Evolutionary conservation across 1,140 invertebrate genomes (phyloP), one percentile per base, ranked within the genome.

Genomic region (Mya arenaria): DNA sequence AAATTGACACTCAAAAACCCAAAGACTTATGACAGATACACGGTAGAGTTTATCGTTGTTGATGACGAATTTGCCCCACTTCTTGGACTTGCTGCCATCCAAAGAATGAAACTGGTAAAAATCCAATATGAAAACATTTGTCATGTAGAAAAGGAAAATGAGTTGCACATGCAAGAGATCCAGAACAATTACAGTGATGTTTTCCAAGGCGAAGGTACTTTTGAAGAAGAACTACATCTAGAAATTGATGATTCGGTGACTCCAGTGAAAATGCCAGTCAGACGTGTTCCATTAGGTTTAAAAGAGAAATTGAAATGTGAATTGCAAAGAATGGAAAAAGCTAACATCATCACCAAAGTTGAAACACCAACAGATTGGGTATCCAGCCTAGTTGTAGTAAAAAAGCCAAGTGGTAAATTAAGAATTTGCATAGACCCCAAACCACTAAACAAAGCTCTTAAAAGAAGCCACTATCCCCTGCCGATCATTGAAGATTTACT

Each of bases 281-380:
- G 58, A 60, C 28, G 58, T 23, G 19, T 60, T 10, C 58, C 41
- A 19, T 48, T 48, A 48, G 37, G 83, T 10, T 2, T 86, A 0
- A 71, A 79, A 32, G 28, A 36, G n/a, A 62, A 56, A 1, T 25
- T 83, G 4, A 77, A 75, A 71, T 2, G 15, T 25, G 72, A 87
- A 56, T 30, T 87, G 23, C 44, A 83, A 25, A 63, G 84, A 23
- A 58, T 86, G 23, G 85, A 84, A 25, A 73, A 79, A 32, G 17
- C 66, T 5, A 79, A 66, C 15, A 82, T 92, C 44, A 87, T 93
- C 30, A 32, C 80, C 48, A 83, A 48, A 86, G 87, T 90, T n/a
- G 85, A 89, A 60, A 84, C 77, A 39, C 85, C 86, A n/a, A 90
- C 86, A n/a, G 86, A 90, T 34, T 89, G 85, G 83, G 77, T 88